Base-by-base conservation (phyloP, 2,888 invertebrate genomes). In the Phasia obesa region DNA sequence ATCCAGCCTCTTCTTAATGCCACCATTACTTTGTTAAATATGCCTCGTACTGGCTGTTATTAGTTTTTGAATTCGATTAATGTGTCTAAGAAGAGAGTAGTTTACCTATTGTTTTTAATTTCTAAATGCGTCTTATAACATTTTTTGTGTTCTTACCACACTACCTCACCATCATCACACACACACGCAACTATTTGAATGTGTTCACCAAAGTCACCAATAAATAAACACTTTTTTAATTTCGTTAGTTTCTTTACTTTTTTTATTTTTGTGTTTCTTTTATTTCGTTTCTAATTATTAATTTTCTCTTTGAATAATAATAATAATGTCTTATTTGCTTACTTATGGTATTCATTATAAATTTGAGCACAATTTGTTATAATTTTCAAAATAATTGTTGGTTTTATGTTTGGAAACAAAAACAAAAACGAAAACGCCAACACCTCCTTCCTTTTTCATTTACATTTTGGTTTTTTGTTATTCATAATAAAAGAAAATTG, bases 131-230 rank as follows among this genome's bases (percentile, higher is more conserved):
- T 57, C 49, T 64, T 69, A 57, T 75, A 62, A 70, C 65, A 57
- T 57, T 49, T 73, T 19, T 69, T 71, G 35, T 78, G 53, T 47
- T 64, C 78, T 62, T 67, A 35, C 59, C 23, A 65, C 70, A 70
- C 21, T 64, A 70, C 21, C 3, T 42, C 60, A 69, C 51, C 67
- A 67, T 44, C 67, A 64, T 65, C 21, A 74, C 6, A 57, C 38
- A 44, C 69, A 65, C 49, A 51, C n/a, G 60, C 62, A 59, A 59
- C 76, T 65, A 79, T 71, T 78, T 83, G 83, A 83, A 83, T 83
- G 83, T 83, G 71, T 79, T 75, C 74, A 79, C 81, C 57, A 71
- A 53, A 60, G 25, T 57, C 64, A 77, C 47, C 42, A 59, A 9
- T 11, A n/a, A 44, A 49, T 51, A 47, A 75, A 75, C 7, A 67